Evolutionary conservation across 2,888 invertebrate species (phyloP), one percentile per base, ranked within the genome.

Genomic region (Erebia palarica): DNA sequence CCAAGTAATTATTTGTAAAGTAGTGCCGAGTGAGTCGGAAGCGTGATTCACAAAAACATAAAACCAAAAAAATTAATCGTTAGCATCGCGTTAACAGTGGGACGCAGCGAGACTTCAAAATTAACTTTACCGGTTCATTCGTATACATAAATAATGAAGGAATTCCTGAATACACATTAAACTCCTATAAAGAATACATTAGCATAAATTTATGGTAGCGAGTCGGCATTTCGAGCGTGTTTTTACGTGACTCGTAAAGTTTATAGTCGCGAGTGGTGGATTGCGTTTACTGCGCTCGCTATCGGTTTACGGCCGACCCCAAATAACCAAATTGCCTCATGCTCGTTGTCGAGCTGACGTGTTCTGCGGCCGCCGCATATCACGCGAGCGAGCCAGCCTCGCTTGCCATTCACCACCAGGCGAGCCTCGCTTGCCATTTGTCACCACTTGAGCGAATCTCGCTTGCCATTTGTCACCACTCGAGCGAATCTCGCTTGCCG

Each of bases 161-260:
- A 91, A 93, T 93, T 92, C 91, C 90, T 90, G 92, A 91, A 93
- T 92, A 91, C 91, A 90, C 92, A 93, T 92, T 92, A 92, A 93
- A 92, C 90, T 92, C 91, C 92, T 92, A 93, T 93, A 93, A 92
- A 92, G 93, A 93, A 93, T 93, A 92, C 92, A 93, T 93, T 93
- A 93, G 92, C 93, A 93, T 93, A 92, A 93, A 93, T 93, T 93
- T 92, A 93, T 91, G 91, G 92, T 87, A 90, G 92, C 90, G 85
- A 90, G 90, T 90, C 89, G 91, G 88, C 90, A 90, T 90, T 91
- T 88, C 87, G 90, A 91, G 90, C 91, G 91, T 91, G 92, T 92
- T 93, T 93, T 93, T 93, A 92, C 92, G 92, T 92, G 90, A 90
- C 92, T 93, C 93, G 92, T 93, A 93, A 93, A 93, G 88, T 93